Base-by-base conservation (phyloP, 2,797 vertebrate genomes). In the Sandelia bainsii region DNA sequence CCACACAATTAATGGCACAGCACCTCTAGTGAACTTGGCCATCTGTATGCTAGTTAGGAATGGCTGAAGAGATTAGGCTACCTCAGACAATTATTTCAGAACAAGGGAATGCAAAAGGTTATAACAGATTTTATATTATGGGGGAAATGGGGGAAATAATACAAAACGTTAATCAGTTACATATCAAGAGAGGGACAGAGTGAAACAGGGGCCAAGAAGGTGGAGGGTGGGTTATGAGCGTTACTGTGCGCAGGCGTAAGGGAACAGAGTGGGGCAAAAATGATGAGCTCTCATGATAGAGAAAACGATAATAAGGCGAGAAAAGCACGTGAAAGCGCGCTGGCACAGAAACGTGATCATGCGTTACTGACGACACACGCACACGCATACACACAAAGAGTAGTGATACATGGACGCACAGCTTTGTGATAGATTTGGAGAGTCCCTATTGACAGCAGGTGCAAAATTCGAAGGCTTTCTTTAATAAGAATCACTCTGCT, bases 1-100 rank as follows among this genome's bases (percentile, higher is more conserved):
- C 77, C 75, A 79, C 50, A 83, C 89, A 90, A 90, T 91, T 92
- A 90, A 91, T 91, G 87, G 86, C 79, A 91, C 78, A 86, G 85
- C 82, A 87, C 54, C 72, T 76, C 69, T 69, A 75, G 71, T 83
- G 80, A 87, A 91, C 83, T 87, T 89, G 81, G 80, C 80, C 77
- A 88, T 86, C 79, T 88, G 83, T 82, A 81, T 62, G 40, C 63
- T 57, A 77, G 70, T 90, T 90, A 83, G 75, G 73, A 75, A 71
- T 70, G 78, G 58, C 67, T 52, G 51, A 59, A 39, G 76, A 69
- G 69, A 87, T 82, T 48, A 84, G 65, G 62, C 69, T 56, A 68
- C 61, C 63, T 32, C n/a, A 22, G 42, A 77, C 60, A 67, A 73
- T 61, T 48, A 58, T 50, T 68, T 69, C 52, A 57, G 49, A 51